Evolutionary conservation across 2,888 invertebrate species (phyloP).

Genomic region (Auanema freiburgensis): DNA sequence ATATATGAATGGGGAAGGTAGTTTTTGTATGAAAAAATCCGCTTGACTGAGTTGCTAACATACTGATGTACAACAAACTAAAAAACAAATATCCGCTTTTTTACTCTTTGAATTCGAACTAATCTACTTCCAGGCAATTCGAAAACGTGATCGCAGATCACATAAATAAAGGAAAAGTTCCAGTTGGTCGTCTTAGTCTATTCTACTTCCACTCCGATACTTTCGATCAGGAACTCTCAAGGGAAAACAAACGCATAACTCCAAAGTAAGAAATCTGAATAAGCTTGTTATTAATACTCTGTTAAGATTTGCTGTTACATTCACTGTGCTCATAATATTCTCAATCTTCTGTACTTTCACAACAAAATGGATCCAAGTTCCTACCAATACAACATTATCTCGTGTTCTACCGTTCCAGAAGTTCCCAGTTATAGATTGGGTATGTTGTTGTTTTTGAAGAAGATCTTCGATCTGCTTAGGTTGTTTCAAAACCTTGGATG

Average conservation of each 20-base stretch:
- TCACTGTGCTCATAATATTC: slow-evolving; percentile 51
- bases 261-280: slow-evolving; percentile 46
- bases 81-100: slow-evolving; percentile 4
- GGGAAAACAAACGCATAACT: slow-evolving; percentile 47
- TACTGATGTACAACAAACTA: not conserved
- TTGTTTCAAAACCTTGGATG: slow-evolving; percentile 76
- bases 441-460: slow-evolving; percentile 64
- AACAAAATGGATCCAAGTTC: slow-evolving; percentile 34
- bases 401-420: slow-evolving; percentile 8
- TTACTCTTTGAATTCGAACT: slow-evolving; percentile 4
- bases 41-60: not conserved
- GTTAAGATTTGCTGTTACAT: slow-evolving; percentile 53
- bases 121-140: slow-evolving; percentile 35
- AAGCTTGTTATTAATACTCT: slow-evolving; percentile 12
- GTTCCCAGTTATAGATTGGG: slow-evolving; percentile 80
- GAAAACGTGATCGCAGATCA: slow-evolving; percentile 38
- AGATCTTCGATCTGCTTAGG: slow-evolving; percentile 69
- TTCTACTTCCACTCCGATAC: slow-evolving; percentile 56
- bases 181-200: slow-evolving; percentile 37
- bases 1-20: not conserved
- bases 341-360: slow-evolving; percentile 56
- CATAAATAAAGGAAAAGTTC: slow-evolving; percentile 29
- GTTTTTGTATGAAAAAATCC: not conserved
- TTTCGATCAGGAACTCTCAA: slow-evolving; percentile 54
- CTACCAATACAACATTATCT: slow-evolving; percentile 10